These are phyloP conservation scores for Mamestra brassicae DNA, from an alignment of 2,888 invertebrate genomes.

Conservation along the genomic window DNA sequence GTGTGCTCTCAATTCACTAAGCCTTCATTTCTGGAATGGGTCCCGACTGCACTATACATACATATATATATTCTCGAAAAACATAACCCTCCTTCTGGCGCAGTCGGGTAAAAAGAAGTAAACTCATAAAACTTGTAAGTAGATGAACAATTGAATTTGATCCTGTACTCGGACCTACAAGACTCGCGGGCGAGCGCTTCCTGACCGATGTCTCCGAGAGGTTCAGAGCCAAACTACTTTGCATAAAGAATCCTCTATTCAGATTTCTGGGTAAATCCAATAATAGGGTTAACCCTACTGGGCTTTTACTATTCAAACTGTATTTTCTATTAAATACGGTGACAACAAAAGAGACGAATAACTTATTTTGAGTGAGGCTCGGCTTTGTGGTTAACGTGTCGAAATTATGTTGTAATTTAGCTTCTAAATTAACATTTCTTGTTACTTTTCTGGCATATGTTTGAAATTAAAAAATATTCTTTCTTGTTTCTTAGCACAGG, in stretches of 20 bases:
- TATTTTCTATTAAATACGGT: slow-evolving; percentile 18
- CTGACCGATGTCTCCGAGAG: slow-evolving; percentile 27
- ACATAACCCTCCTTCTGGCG: too few relatives aligned
- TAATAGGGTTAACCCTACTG: slow-evolving; percentile 33
- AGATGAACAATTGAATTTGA: slow-evolving; percentile 11
- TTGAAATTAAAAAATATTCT: too few relatives aligned
- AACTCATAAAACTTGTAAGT: neutral
- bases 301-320: slow-evolving; percentile 20
- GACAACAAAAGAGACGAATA: neutral
- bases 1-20: too few relatives aligned
- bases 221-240: slow-evolving; percentile 43
- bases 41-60: too few relatives aligned
- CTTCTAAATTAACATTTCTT: too few relatives aligned
- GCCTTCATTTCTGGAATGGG: too few relatives aligned
- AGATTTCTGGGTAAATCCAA: slow-evolving; percentile 37
- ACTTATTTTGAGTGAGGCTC: neutral
- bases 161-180: neutral
- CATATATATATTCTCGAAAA: too few relatives aligned
- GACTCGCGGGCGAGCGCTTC: slow-evolving; percentile 7
- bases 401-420: neutral
- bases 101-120: neutral
- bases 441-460: too few relatives aligned
- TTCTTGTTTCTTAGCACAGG: too few relatives aligned
- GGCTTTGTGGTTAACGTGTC: neutral
- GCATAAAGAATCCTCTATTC: slow-evolving; percentile 48